These are phyloP conservation scores for Tubulanus polymorphus DNA, from an alignment of 2,888 invertebrate species.

Conservation along the genomic window DNA sequence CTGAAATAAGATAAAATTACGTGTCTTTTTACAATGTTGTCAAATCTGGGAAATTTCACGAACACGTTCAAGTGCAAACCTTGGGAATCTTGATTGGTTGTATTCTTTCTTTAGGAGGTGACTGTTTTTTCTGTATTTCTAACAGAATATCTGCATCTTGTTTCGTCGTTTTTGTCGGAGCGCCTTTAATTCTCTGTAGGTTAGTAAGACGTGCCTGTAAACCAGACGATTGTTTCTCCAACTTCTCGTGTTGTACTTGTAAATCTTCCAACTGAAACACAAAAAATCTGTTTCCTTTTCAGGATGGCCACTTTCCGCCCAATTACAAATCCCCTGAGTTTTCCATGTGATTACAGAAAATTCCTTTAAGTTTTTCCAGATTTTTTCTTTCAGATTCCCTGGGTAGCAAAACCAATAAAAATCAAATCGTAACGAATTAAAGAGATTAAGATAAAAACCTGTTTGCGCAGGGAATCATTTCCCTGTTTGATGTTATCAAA, in stretches of 20 bases:
- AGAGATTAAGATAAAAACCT: slow-evolving; percentile 24
- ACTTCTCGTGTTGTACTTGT: slow-evolving; percentile 35
- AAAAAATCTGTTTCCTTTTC: too few relatives aligned
- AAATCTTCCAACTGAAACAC: slow-evolving; percentile 6
- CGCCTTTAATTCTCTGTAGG: slow-evolving; percentile 31
- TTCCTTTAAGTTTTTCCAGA: too few relatives aligned
- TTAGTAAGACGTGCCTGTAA: slow-evolving; percentile 45
- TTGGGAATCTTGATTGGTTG: too few relatives aligned
- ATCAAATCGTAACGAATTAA: background rate
- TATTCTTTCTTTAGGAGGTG: too few relatives aligned
- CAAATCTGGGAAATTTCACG: too few relatives aligned
- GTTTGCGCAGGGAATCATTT: slow-evolving; percentile 43
- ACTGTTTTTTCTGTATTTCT: too few relatives aligned
- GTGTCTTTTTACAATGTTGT: background rate
- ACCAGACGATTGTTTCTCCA: slow-evolving; percentile 40
- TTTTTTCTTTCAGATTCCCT: too few relatives aligned
- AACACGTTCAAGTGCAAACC: too few relatives aligned
- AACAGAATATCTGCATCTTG: too few relatives aligned
- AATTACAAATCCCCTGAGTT: too few relatives aligned
- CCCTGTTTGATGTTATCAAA: slow-evolving; percentile 48
- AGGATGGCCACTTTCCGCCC: too few relatives aligned
- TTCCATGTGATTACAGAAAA: too few relatives aligned
- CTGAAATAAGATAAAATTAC: background rate
- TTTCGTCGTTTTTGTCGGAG: slow-evolving; percentile 5
- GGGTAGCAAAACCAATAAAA: slow-evolving; percentile 1